A percentile compares a stretch with the other conserved stretches of the same genome.
Conservation (phyloP, 2,113 vertebrate genomes). For the Brienomyrus longianalis region DNA sequence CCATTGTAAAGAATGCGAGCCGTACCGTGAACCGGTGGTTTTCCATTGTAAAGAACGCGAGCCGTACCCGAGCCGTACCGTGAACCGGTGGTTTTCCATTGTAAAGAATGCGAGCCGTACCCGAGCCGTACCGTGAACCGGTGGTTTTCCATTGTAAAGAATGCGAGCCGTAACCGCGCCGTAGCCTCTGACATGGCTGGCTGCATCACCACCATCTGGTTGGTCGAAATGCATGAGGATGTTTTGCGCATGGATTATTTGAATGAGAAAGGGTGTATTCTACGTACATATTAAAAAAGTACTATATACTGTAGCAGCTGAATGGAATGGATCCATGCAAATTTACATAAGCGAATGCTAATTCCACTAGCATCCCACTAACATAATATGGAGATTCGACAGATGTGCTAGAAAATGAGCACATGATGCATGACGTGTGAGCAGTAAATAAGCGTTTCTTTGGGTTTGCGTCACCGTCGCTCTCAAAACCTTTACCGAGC, state of each 20-base stretch:
- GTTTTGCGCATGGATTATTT: background rate
- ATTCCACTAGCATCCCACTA: background rate
- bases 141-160: no score
- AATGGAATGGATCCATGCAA: background rate
- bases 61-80: no score
- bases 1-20: no score
- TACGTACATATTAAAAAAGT: background rate
- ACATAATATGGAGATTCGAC: background rate
- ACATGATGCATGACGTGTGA: background rate
- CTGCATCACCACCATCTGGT: background rate
- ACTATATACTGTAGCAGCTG: background rate
- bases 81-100: no score
- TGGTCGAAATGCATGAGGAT: background rate
- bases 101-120: no score
- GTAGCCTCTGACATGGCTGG: background rate
- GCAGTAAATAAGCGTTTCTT: background rate
- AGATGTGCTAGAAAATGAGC: background rate
- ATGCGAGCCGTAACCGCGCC: no score
- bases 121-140: no score
- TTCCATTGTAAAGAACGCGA: no score
- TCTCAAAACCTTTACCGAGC: background rate
- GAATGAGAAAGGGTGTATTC: background rate
- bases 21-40: no score
- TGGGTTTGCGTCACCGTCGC: background rate
- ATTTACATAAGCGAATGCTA: background rate